phyloP scores from a whole-genome alignment of 2,797 vertebrate genomes.

The Gymnothorax javanicus region DNA sequence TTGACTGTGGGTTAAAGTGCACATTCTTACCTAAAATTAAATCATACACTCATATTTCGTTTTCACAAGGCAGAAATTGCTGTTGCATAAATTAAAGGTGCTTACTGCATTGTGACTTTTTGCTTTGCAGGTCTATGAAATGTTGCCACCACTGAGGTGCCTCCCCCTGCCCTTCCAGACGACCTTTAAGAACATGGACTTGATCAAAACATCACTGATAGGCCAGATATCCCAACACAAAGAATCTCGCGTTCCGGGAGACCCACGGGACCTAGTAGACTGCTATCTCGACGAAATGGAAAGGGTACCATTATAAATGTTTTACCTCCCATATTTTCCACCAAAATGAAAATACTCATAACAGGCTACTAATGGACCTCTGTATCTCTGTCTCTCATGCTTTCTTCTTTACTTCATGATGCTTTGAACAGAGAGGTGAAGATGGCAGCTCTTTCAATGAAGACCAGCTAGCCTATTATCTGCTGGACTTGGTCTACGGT shows the following conservation, averaged over 20 bases:
- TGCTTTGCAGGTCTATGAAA: slow-evolving; percentile 40
- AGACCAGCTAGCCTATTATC: slow-evolving; percentile 28
- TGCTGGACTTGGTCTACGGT: slow-evolving; percentile 33
- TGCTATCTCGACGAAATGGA: slow-evolving; percentile 64
- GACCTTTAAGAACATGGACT: slow-evolving; percentile 51
- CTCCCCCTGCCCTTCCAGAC: slow-evolving; percentile 49
- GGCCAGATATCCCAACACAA: slow-evolving; percentile 55
- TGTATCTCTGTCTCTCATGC: neutral
- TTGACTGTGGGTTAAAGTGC: no score
- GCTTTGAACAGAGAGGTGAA: neutral
- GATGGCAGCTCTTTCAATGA: slow-evolving; percentile 41
- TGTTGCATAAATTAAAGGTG: no score
- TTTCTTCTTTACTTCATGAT: neutral
- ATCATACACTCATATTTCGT: no score
- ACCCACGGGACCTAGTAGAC: slow-evolving; percentile 63
- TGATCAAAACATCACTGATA: slow-evolving; percentile 21
- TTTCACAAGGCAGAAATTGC: no score
- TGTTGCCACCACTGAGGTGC: slow-evolving; percentile 34
- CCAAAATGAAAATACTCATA: no score
- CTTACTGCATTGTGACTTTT: neutral
- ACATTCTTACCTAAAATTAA: no score
- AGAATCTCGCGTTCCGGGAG: slow-evolving; percentile 48
- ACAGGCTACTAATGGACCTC: no score
- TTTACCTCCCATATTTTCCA: neutral
- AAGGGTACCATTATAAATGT: slow-evolving; percentile 39